phyloP scores from a whole-genome alignment of 2,888 invertebrate genomes.

The Theristus sp. region DNA sequence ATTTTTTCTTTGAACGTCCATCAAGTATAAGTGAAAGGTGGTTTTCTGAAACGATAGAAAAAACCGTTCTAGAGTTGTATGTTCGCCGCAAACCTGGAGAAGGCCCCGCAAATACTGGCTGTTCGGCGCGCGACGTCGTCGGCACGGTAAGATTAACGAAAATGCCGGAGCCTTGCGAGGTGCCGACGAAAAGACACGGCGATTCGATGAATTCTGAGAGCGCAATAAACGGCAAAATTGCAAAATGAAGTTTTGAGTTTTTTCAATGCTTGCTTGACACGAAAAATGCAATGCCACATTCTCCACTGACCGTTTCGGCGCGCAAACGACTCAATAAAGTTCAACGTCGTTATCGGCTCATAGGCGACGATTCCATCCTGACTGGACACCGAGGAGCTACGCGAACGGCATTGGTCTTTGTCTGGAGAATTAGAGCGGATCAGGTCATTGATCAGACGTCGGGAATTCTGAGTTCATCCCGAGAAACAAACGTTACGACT shows the following conservation, averaged over 20 bases:
- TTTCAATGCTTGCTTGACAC: too few species aligned
- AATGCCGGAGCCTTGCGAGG: conserved; percentile 82
- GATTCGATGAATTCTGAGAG: conserved; percentile 48
- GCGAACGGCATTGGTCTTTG: conserved; percentile 46
- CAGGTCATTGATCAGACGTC: too few species aligned
- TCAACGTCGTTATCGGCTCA: conserved; percentile 84
- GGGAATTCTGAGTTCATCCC: too few species aligned
- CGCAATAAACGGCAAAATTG: not conserved
- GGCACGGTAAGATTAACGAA: conserved; percentile 61
- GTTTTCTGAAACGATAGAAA: too few species aligned
- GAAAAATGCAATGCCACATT: too few species aligned
- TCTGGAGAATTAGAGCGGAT: not conserved
- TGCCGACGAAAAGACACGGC: conserved; percentile 93
- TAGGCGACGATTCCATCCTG: conserved; percentile 75
- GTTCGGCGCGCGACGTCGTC: not conserved
- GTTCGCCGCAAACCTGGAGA: not conserved
- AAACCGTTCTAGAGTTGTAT: too few species aligned
- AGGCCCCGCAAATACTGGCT: not conserved
- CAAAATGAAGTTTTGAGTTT: not conserved
- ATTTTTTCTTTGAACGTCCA: too few species aligned
- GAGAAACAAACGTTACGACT: too few species aligned
- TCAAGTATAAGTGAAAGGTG: too few species aligned
- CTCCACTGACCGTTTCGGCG: conserved; percentile 71
- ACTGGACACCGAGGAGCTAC: conserved; percentile 92
- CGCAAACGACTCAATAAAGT: conserved; percentile 82